Percentiles rank a stretch among this genome's conserved stretches.
phyloP scores from a whole-genome alignment of 2,888 invertebrate species.

The Hoplodrina blanda region DNA sequence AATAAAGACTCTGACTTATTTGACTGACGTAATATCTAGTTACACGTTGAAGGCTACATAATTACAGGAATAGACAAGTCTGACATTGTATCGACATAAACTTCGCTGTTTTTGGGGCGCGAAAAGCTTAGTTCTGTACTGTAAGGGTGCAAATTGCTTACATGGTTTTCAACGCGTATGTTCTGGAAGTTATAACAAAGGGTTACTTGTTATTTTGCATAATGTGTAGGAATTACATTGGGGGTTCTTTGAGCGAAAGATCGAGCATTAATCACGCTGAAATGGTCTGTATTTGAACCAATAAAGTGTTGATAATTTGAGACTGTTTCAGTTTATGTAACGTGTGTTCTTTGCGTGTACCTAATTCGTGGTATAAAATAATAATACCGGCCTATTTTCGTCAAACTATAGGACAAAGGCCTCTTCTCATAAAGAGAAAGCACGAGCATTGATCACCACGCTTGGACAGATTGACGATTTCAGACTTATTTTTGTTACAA shows the following conservation, averaged over 20 bases:
- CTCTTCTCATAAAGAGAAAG: no score
- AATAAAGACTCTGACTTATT: no score
- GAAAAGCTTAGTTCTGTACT: slow-evolving; percentile 15
- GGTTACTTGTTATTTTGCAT: slow-evolving; percentile 38
- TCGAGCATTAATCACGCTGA: slow-evolving; percentile 8
- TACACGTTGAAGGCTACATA: no score
- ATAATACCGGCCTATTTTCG: no score
- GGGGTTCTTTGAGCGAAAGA: slow-evolving; percentile 5
- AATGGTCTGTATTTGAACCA: background rate
- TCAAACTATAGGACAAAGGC: no score
- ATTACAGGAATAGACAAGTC: background rate
- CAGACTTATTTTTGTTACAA: no score
- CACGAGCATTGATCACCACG: no score
- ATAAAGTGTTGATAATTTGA: slow-evolving; percentile 2
- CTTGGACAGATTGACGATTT: no score
- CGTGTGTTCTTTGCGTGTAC: background rate
- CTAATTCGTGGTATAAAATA: background rate
- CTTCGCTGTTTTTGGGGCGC: slow-evolving; percentile 14
- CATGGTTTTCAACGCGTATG: slow-evolving; percentile 31
- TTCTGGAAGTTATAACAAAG: slow-evolving; percentile 43
- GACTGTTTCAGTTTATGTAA: background rate
- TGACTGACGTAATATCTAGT: no score
- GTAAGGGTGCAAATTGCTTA: slow-evolving; percentile 39
- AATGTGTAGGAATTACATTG: slow-evolving; percentile 35
- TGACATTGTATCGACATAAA: background rate